Evolutionary conservation across 2,888 invertebrate species (phyloP).

Genomic region (Sesamia inferens): DNA sequence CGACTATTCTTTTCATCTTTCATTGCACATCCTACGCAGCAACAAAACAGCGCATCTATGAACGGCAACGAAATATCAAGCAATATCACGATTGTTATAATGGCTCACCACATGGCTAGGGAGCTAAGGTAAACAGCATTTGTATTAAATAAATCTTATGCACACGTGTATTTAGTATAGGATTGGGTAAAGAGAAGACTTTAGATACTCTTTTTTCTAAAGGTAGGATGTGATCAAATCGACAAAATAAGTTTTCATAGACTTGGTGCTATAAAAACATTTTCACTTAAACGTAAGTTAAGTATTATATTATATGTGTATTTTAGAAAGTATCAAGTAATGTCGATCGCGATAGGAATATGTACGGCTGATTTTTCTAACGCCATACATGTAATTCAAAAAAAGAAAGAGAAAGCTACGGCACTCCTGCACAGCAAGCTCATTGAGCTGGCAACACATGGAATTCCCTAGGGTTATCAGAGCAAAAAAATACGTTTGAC

Average conservation of each 20-base stretch:
- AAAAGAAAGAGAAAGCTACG: too few species aligned
- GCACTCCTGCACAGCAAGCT: too few species aligned
- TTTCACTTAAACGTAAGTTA: conserved; percentile 13
- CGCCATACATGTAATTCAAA: too few species aligned
- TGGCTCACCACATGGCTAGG: conserved; percentile 5
- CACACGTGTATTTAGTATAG: background rate
- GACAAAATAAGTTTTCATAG: conserved; percentile 8
- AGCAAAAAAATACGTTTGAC: too few species aligned
- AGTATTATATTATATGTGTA: conserved; percentile 5
- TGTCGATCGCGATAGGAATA: conserved; percentile 12
- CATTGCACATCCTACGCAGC: background rate
- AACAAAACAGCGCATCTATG: background rate
- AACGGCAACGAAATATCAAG: background rate
- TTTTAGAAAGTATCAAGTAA: conserved; percentile 3
- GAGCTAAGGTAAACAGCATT: conserved; percentile 12
- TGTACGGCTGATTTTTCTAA: background rate
- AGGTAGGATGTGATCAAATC: conserved; percentile 26
- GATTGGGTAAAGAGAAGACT: background rate
- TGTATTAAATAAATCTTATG: background rate
- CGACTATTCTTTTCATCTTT: background rate
- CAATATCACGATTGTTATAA: background rate
- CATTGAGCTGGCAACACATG: too few species aligned
- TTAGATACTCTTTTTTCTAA: background rate
- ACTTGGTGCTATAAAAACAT: conserved; percentile 42
- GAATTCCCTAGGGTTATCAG: too few species aligned